A percentile compares a stretch with the other conserved stretches of the same genome.
These are phyloP conservation scores for Odontomyia ornata DNA, from an alignment of 2,888 invertebrate species.

Conservation along the genomic window DNA sequence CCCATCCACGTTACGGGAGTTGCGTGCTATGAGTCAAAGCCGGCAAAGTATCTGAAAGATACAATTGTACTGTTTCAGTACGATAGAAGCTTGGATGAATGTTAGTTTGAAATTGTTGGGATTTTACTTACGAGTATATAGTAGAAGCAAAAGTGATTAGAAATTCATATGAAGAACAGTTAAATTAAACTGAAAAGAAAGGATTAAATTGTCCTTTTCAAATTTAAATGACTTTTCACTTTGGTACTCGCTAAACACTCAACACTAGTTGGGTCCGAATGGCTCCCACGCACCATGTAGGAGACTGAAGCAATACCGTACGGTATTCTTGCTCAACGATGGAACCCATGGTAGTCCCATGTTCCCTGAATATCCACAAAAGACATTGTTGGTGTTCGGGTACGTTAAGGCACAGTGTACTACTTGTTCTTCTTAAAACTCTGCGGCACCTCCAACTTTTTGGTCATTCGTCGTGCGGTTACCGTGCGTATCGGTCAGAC, in stretches of 20 bases:
- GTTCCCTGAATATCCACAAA: conserved; percentile 7
- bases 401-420: neutral
- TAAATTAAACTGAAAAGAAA: neutral
- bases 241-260: neutral
- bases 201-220: neutral
- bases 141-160: neutral
- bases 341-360: neutral
- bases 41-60: conserved; percentile 8
- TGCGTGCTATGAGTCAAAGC: neutral
- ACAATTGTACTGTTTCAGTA: conserved; percentile 21
- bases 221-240: neutral
- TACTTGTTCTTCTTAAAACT: conserved; percentile 21
- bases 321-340: neutral
- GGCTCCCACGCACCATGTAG: neutral
- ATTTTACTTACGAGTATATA: too few species aligned
- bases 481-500: conserved; percentile 42
- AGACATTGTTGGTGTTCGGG: conserved; percentile 9
- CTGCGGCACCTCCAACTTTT: conserved; percentile 18
- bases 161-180: neutral
- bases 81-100: neutral
- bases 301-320: neutral
- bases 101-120: neutral
- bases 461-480: conserved; percentile 42
- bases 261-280: too few species aligned
- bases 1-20: neutral